Percentiles rank a stretch among this genome's conserved stretches.
Conservation (phyloP, 2,113 vertebrate species). For the Bothrops jararaca region DNA sequence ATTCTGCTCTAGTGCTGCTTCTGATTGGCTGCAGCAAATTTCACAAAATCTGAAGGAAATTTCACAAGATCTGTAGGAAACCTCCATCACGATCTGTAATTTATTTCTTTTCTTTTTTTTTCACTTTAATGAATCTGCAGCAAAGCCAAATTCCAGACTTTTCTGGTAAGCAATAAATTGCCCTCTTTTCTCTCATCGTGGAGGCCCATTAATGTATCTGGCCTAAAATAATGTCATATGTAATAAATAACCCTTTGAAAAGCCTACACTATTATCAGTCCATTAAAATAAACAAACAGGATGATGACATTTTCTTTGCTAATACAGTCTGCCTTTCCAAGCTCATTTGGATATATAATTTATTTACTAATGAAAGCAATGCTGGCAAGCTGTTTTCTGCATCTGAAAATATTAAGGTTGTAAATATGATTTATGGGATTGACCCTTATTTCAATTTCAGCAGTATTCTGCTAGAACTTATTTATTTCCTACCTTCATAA, state of each 20-base stretch:
- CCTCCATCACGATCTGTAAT: not conserved
- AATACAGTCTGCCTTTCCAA: not conserved
- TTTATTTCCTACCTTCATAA: not conserved
- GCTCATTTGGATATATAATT: not conserved
- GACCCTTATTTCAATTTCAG: not conserved
- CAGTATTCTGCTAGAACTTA: not conserved
- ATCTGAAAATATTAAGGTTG: conserved; percentile 1
- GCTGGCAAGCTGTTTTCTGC: not conserved
- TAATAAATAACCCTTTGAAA: not conserved
- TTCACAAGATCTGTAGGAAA: not conserved
- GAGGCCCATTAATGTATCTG: not conserved
- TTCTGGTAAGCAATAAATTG: not conserved
- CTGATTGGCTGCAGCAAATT: not conserved
- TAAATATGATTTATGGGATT: conserved; percentile 6
- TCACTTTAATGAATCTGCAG: not conserved
- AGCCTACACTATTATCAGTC: not conserved
- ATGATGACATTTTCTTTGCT: not conserved
- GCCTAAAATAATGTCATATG: not conserved
- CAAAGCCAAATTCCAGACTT: not conserved
- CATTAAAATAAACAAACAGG: conserved; percentile 1
- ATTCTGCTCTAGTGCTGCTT: not conserved
- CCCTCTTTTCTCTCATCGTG: no score
- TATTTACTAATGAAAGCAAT: not conserved
- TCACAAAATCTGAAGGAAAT: not conserved
- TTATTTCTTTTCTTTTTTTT: not conserved